Base-by-base conservation (phyloP, 2,888 invertebrate species). In the Drosophila mulleri region DNA sequence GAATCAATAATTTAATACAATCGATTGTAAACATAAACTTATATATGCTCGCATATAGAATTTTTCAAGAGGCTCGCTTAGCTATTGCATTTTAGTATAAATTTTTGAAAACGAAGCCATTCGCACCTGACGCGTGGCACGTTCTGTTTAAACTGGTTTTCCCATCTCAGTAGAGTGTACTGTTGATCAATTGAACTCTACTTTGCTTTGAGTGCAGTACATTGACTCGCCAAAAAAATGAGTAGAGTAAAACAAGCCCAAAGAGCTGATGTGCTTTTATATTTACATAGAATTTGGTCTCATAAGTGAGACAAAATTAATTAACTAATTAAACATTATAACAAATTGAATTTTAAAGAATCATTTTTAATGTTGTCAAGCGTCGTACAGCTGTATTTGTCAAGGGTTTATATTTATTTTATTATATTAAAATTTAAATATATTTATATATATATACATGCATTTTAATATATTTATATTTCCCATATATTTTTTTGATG, bases 11-110 rank as follows among this genome's bases (percentile, higher is more conserved):
- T 41, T 53, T 39, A 48, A 41, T 37, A 7, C 56, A 76, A 52
- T 29, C 53, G 39, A n/a, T 35, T 58, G 53, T 60, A 71, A 58
- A 64, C 53, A 64, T 26, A 47, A 20, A 20, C 29, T 35, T n/a
- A 20, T 3, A n/a, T 9, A 18, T 29, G 8, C 29, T 7, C 29
- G 8, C 29, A 7, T 42, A 35, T 29, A 37, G 1, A 16, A 26
- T 53, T 32, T 23, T n/a, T 18, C 14, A 47, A 39, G 39, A 63
- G 63, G 59, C 59, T 35, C 18, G 23, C 29, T 18, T 53, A 18
- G 32, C 18, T 56, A 1, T 23, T 52, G 58, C 26, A 16, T 23
- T 32, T 44, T 11, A 20, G 20, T 32, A 16, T 37, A 2, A 11
- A 47, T 47, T 41, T 29, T n/a, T 20, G n/a, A 9, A 20, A 48